Evolutionary conservation across 2,113 vertebrate species (phyloP).

Genomic region (Prietella phreatophila): DNA sequence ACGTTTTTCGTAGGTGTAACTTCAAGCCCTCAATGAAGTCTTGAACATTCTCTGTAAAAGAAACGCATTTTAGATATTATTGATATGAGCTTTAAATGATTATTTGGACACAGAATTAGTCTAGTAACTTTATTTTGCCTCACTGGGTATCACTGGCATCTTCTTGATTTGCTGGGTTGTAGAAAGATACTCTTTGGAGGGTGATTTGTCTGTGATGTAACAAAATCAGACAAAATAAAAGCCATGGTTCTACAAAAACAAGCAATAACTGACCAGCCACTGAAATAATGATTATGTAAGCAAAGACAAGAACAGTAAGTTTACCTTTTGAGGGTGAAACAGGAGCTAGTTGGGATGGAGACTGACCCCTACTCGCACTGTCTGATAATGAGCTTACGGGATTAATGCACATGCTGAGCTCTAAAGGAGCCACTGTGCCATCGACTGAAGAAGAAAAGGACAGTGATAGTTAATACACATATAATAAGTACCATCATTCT

Average conservation of each 20-base stretch:
- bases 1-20: constrained; percentile 63
- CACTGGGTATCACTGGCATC: constrained; percentile 58
- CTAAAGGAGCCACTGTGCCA: constrained; percentile 59
- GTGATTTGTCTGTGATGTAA: constrained; percentile 47
- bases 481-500: background rate
- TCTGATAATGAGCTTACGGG: constrained; percentile 66
- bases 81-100: background rate
- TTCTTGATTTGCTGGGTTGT: constrained; percentile 23
- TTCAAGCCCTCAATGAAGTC: constrained; percentile 69
- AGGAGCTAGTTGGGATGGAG: constrained; percentile 35
- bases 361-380: constrained; percentile 50
- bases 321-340: constrained; percentile 56
- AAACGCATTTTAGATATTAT: background rate
- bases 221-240: background rate
- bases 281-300: background rate
- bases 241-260: background rate
- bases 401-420: constrained; percentile 55
- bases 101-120: background rate
- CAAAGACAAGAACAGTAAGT: background rate
- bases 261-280: background rate
- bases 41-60: constrained; percentile 73
- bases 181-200: constrained; percentile 36
- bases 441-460: constrained; percentile 51
- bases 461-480: background rate
- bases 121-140: constrained; percentile 28